Evolutionary conservation across 1,140 invertebrate genomes (phyloP), one percentile per base, ranked within the genome.

Genomic region (Sitodiplosis mosellana): DNA sequence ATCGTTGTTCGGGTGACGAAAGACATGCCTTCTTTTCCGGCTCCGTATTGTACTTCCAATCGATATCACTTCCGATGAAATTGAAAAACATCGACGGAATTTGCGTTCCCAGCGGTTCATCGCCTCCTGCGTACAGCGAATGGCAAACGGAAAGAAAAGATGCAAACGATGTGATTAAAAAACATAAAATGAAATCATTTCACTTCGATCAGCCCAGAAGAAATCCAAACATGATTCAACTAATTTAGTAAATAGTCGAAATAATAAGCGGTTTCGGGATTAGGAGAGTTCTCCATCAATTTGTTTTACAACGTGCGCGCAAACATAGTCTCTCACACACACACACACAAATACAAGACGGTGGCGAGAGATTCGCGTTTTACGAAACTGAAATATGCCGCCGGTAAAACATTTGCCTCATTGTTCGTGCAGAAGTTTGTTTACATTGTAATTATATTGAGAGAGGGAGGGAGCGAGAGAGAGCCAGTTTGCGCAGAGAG

Each of bases 1-100:
- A 87, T 48, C 76, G 74, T 48, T 77, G 70, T 27, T 80, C 78
- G 7, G 73, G 73, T 48, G 87, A 78, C 1, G 75, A 79, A 15
- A 87, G 70, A 57, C 87, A 90, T 1, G 87, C 84, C 21, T 77
- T 75, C 7, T 79, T 75, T 61, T 94, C 89, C 0, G 87, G 82
- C 58, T 87, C 86, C 1, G 89, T 94, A 43, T 73, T 71, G 60
- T 83, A 93, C 11, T 76, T 71, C 85, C 88, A 95, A 66, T 94
- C 89, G 48, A 87, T 85, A 37, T 79, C 77, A 6, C 77, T 81
- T 2, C 80, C 81, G 18, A 85, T 71, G 55, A 83, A 87, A 61
- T 86, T 87, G 41, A 85, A 73, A 65, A 83, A 87, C 75, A 86
- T 86, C 4, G 81, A 86, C 1, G 82, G 85, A 52, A 86, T 82